Conservation (phyloP, 2,113 vertebrate species). For the Siniperca chuatsi region DNA sequence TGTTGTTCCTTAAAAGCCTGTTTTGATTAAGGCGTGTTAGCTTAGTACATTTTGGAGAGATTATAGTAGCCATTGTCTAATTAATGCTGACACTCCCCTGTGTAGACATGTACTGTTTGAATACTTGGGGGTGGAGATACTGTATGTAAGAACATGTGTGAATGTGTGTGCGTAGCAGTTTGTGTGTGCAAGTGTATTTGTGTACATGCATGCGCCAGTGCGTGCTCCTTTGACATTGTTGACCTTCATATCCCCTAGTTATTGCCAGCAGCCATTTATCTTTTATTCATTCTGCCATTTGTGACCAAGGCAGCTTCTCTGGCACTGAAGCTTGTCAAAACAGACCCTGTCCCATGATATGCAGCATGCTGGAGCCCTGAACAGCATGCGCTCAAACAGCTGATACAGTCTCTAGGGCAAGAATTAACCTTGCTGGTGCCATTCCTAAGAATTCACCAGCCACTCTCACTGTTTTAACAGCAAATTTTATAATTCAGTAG, state of each 20-base stretch:
- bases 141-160: not conserved
- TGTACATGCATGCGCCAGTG: not conserved
- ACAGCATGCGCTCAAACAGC: not conserved
- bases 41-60: conserved; percentile 27
- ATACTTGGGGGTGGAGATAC: not conserved
- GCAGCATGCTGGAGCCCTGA: conserved; percentile 26
- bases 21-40: not conserved
- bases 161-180: not conserved
- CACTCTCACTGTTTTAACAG: conserved; percentile 6
- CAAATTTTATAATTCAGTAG: not conserved
- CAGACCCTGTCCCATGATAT: conserved; percentile 60
- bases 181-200: not conserved
- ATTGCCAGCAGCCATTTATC: conserved; percentile 77
- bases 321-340: conserved; percentile 70
- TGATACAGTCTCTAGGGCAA: not conserved
- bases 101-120: conserved; percentile 4
- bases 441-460: conserved; percentile 23
- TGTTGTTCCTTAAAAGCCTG: conserved; percentile 20
- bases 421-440: conserved; percentile 13
- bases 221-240: conserved; percentile 58
- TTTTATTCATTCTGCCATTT: conserved; percentile 85
- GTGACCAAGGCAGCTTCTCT: conserved; percentile 69
- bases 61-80: conserved; percentile 9
- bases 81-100: conserved; percentile 14
- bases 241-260: conserved; percentile 80